These are phyloP conservation scores for Ametastegia equiseti DNA, from an alignment of 2,888 invertebrate species.

Conservation along the genomic window DNA sequence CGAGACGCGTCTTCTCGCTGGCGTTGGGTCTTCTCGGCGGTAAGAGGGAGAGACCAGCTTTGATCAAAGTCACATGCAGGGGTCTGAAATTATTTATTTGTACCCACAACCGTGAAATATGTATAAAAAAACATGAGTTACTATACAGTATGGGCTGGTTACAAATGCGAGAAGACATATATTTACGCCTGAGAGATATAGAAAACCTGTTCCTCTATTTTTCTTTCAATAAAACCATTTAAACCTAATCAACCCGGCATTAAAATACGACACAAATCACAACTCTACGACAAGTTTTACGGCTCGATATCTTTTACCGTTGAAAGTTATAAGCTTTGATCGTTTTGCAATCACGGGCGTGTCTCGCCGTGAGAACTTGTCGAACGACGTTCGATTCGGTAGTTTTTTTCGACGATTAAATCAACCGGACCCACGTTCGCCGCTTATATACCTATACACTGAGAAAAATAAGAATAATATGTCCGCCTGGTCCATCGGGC, in stretches of 20 bases:
- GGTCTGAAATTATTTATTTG: slow-evolving; percentile 38
- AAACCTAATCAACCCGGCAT: slow-evolving; percentile 26
- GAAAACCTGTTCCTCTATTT: slow-evolving; percentile 29
- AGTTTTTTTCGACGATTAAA: not conserved
- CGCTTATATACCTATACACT: no score
- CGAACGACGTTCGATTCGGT: not conserved
- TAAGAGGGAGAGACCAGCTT: slow-evolving; percentile 12
- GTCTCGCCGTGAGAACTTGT: slow-evolving; percentile 16
- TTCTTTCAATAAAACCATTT: slow-evolving; percentile 13
- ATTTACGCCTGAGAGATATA: slow-evolving; percentile 12
- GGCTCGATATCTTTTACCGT: slow-evolving; percentile 23
- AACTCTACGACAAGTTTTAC: slow-evolving; percentile 11
- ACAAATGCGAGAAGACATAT: slow-evolving; percentile 22
- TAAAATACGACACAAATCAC: slow-evolving; percentile 32
- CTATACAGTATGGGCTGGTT: not conserved
- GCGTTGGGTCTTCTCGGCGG: not conserved
- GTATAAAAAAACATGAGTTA: not conserved
- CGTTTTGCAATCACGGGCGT: slow-evolving; percentile 17
- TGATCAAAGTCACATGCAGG: slow-evolving; percentile 39
- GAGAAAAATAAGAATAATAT: slow-evolving; percentile 21
- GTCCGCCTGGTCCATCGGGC: slow-evolving; percentile 34
- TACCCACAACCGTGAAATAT: slow-evolving; percentile 28
- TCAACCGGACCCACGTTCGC: not conserved
- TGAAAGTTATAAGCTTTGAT: not conserved
- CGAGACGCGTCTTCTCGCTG: not conserved